Base-by-base conservation (phyloP, 23 tunicate species). In the Trididemnum miniatum region DNA sequence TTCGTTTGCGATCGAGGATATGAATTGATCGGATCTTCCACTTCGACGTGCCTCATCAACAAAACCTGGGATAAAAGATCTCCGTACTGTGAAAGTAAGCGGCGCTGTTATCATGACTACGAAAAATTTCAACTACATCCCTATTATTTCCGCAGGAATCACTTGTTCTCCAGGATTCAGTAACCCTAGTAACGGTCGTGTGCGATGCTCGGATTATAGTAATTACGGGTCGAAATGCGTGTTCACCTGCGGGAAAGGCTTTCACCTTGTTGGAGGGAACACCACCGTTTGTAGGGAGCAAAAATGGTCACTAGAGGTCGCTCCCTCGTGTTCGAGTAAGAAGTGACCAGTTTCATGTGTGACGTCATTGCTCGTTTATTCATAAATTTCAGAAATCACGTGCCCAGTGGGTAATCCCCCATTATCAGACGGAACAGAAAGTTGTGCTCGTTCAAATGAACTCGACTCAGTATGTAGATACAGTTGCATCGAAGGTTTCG, bases 111-210 rank as follows among this genome's bases (percentile, higher is more conserved):
- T n/a, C 9, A n/a, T 7, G 71, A 18, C 24, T n/a, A 26, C 22
- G 20, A 9, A 12, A 64, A 12, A 7, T n/a, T 64, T 24, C 71
- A 64, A 7, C 28, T 7, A 71, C 22, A 25, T 9, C n/a, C n/a
- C n/a, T n/a, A n/a, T n/a, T n/a, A n/a, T n/a, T n/a, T n/a, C 20
- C 22, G 67, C 84, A 86, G 98, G 82, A 40, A 81, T 88, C 36
- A 84, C 90, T 23, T 93, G 98, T 75, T 34, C 65, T 59, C 89
- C 98, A 0, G 76, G 87, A 65, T 88, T 79, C 81, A 83, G 89
- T 40, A 93, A 93, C 34, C 98, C 98, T 0, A 88, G 94, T 80
- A 93, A 93, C 73, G 98, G 98, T 22, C 75, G 57, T 2, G 94
- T 84, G 29, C 33, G 23, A 9, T 93, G 98, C 65, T 33, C 89